phyloP scores from a whole-genome alignment of 2,797 vertebrate genomes.

The Micropoecilia bifurca region DNA sequence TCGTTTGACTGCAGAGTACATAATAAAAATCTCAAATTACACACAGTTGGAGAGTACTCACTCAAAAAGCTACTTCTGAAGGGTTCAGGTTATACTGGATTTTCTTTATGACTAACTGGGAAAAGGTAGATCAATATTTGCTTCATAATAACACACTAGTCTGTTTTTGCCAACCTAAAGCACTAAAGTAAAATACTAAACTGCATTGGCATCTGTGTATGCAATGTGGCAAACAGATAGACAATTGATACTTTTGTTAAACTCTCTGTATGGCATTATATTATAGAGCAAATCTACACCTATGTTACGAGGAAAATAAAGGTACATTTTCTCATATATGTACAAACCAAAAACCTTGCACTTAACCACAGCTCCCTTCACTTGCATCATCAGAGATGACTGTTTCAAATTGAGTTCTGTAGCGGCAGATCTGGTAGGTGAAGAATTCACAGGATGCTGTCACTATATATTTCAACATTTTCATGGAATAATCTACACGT shows the following conservation, averaged over 20 bases:
- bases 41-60: no score
- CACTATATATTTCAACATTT: conserved; percentile 5
- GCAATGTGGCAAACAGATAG: not conserved
- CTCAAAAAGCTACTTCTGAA: not conserved
- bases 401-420: not conserved
- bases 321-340: not conserved
- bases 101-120: not conserved
- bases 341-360: not conserved
- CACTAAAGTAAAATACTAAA: not conserved
- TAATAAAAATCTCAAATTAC: not conserved
- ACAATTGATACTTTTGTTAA: not conserved
- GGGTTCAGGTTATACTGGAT: not conserved
- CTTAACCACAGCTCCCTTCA: not conserved
- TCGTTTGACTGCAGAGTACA: no score
- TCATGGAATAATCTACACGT: not conserved
- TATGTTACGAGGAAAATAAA: not conserved
- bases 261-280: not conserved
- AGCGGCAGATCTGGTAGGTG: not conserved
- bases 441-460: not conserved
- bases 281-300: not conserved
- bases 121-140: not conserved
- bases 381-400: not conserved
- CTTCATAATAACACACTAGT: not conserved
- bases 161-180: not conserved
- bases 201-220: not conserved